Base-by-base conservation (phyloP, 1,140 invertebrate genomes). In the Paraescarpia echinospica region DNA sequence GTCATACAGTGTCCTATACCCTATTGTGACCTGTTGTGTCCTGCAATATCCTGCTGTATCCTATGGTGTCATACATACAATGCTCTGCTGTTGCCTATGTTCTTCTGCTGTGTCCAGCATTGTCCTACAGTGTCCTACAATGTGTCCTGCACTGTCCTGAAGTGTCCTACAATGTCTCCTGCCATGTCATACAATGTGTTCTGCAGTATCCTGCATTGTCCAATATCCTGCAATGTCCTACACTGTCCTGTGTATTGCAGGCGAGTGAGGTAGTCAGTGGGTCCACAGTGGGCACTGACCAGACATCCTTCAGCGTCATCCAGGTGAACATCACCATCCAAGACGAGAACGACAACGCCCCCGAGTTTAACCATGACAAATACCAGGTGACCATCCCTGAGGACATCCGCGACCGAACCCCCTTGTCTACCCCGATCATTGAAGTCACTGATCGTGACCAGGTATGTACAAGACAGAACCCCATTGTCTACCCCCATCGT, bases 331-430 rank as follows among this genome's bases (percentile, higher is more conserved):
- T 92, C 33, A 92, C 92, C n/a, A 34, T 92, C n/a, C 33, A 34
- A 18, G 92, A 92, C 92, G n/a, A 88, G 5, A 92, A 92, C n/a
- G 92, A 92, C 92, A 92, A 92, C 1, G 92, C 92, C 34, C 92
- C 92, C 8, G 33, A 33, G 34, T 92, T 92, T 33, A 91, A 33
- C 41, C 91, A 34, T 1, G 31, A 51, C 33, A 34, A 33, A 1
- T 92, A 89, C 33, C 33, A 34, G 33, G 92, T 89, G 33, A 34
- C 34, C n/a, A 33, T 92, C n/a, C 33, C 33, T 14, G 92, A 92
- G 92, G 48, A 92, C 34, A 12, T 41, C 12, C 33, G 2, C 18
- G 41, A 92, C 34, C n/a, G 92, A 9, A 92, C 48, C 34, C 33
- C 88, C 9, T 18, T 92, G 33, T 88, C 88, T 9, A 41, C 33